Evolutionary conservation across 2,113 vertebrate species (phyloP).

Genomic region (Oreocharis arfaki): DNA sequence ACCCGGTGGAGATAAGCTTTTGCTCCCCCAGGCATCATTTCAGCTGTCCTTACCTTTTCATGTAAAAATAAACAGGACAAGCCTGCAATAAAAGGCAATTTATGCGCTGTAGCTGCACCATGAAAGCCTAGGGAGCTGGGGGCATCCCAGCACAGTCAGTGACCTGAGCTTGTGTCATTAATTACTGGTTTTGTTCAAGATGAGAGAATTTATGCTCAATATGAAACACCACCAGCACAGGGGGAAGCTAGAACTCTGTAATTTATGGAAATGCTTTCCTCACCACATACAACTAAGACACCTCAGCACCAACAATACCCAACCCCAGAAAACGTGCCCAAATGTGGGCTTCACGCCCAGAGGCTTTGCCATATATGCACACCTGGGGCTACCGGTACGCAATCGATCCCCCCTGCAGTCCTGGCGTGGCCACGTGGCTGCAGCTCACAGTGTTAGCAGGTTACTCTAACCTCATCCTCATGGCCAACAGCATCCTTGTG

Average conservation of each 20-base stretch:
- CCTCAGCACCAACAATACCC: background rate
- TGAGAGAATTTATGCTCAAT: background rate
- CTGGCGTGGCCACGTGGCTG: accelerated
- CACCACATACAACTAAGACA: background rate
- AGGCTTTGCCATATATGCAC: accelerated
- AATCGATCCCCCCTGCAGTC: accelerated
- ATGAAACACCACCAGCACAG: background rate
- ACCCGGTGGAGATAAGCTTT: background rate
- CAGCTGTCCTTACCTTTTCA: constrained; percentile 2
- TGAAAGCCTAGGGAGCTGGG: background rate
- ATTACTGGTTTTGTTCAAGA: background rate
- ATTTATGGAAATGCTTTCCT: background rate
- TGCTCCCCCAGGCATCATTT: background rate
- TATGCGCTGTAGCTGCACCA: background rate
- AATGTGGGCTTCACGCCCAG: accelerated
- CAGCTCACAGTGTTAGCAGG: background rate
- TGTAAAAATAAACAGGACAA: constrained; percentile 15
- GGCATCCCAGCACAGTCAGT: background rate
- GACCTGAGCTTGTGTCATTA: background rate
- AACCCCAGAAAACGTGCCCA: accelerated
- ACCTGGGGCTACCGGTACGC: accelerated
- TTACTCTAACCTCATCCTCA: background rate
- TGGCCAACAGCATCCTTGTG: accelerated
- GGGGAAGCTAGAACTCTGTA: background rate
- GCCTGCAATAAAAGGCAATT: constrained; percentile 17